Evolutionary conservation across 2,888 invertebrate species (phyloP).

Genomic region (Aleiodes alternator): DNA sequence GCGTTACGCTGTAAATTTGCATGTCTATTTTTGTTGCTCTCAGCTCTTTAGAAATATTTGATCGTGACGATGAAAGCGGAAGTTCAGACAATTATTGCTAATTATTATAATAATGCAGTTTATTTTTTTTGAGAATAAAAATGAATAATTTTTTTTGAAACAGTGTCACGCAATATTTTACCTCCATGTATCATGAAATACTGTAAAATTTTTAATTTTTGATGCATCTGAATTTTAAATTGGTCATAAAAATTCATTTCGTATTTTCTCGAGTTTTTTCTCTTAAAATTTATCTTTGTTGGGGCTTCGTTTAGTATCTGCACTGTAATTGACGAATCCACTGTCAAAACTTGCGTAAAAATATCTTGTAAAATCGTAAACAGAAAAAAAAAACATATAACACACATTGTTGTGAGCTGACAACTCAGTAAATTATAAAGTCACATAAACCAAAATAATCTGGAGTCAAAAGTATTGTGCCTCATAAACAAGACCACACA

Average conservation of each 20-base stretch:
- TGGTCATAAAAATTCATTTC: conserved; percentile 14
- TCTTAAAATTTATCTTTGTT: not conserved
- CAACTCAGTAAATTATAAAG: conserved; percentile 29
- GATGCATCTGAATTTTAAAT: not conserved
- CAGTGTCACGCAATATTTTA: conserved; percentile 19
- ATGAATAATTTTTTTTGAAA: not conserved
- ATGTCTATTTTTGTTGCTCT: not conserved
- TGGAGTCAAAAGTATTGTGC: not conserved
- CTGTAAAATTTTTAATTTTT: not conserved
- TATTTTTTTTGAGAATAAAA: not conserved
- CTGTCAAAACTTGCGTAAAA: conserved; percentile 7
- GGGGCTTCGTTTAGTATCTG: not conserved
- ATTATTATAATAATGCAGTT: conserved; percentile 9
- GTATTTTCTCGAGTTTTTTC: not conserved
- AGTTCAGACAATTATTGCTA: conserved; percentile 4
- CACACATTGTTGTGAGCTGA: not conserved
- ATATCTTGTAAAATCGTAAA: too few relatives aligned
- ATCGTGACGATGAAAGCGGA: conserved; percentile 16
- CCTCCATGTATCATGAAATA: not conserved
- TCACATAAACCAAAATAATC: conserved; percentile 24
- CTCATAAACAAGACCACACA: conserved; percentile 6
- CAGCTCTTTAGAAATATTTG: not conserved
- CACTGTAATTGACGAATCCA: not conserved
- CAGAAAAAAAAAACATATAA: not conserved
- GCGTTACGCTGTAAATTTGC: not conserved